Conservation (phyloP, 2,113 vertebrate genomes). For the Cyanocitta stelleri region DNA sequence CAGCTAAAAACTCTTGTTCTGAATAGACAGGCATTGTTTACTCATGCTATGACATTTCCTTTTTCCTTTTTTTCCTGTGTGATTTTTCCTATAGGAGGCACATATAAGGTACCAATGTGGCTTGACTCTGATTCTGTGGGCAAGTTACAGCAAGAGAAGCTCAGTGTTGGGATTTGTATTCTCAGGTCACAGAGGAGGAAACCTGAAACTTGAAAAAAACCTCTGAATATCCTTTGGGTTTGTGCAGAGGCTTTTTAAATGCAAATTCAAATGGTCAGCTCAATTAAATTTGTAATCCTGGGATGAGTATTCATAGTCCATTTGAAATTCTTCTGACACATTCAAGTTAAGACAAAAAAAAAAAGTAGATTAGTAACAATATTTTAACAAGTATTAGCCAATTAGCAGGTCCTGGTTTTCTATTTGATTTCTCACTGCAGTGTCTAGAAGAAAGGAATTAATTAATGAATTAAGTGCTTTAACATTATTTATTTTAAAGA, state of each 20-base stretch:
- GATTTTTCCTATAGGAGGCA: background rate
- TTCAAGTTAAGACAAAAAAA: background rate
- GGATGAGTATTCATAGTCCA: background rate
- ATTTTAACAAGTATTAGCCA: background rate
- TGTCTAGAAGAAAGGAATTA: background rate
- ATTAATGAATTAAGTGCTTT: background rate
- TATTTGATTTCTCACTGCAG: background rate
- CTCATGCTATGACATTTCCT: rapidly evolving
- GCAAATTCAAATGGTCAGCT: background rate
- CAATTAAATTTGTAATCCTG: background rate
- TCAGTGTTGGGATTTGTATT: background rate
- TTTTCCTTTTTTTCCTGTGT: no score
- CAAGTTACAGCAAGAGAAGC: background rate
- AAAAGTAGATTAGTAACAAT: background rate
- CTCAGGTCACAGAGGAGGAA: background rate
- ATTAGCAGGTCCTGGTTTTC: background rate
- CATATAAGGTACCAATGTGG: background rate
- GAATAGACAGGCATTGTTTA: background rate
- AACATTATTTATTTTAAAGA: background rate
- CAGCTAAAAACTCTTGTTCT: background rate
- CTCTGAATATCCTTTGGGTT: background rate
- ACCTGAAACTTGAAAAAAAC: background rate
- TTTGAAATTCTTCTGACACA: background rate
- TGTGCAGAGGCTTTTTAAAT: background rate
- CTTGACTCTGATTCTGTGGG: background rate